phyloP scores from a whole-genome alignment of 2,888 invertebrate species.

The Patella ulyssiponensis region DNA sequence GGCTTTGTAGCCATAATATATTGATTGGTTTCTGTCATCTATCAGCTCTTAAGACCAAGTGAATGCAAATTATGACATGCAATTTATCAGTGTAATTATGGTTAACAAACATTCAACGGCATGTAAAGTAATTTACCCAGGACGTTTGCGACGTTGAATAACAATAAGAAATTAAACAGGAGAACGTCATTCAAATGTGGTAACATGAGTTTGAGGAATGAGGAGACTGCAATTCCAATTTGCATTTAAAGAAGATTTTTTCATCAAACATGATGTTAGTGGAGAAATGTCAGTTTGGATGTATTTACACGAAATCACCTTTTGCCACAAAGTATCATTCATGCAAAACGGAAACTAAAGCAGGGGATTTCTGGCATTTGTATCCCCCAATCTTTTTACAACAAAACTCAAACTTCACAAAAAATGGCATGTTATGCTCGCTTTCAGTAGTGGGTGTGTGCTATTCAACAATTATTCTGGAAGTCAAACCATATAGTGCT shows the following conservation, averaged over 20 bases:
- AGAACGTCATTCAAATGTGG: not conserved
- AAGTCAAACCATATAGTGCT: no score
- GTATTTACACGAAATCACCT: constrained; percentile 46
- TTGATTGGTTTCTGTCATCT: constrained; percentile 38
- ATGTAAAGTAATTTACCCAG: constrained; percentile 25
- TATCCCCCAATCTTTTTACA: constrained; percentile 32
- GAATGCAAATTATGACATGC: constrained; percentile 46
- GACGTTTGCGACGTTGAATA: constrained; percentile 15
- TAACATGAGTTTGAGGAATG: constrained; percentile 13
- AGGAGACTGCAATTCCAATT: constrained; percentile 35
- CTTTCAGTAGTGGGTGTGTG: not conserved
- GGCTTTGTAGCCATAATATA: constrained; percentile 22
- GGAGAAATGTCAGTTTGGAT: constrained; percentile 31
- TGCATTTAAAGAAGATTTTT: constrained; percentile 45
- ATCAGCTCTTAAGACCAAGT: constrained; percentile 28
- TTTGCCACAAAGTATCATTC: constrained; percentile 34
- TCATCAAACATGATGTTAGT: constrained; percentile 30
- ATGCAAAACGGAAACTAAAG: constrained; percentile 29
- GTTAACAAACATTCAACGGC: constrained; percentile 35
- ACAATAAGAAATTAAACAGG: constrained; percentile 8
- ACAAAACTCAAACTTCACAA: constrained; percentile 35
- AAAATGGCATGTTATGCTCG: constrained; percentile 35
- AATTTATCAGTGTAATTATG: constrained; percentile 45
- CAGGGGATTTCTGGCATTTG: constrained; percentile 36
- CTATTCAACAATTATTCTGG: no score